phyloP scores from a whole-genome alignment of 1,140 invertebrate genomes.

The Linepithema humile region DNA sequence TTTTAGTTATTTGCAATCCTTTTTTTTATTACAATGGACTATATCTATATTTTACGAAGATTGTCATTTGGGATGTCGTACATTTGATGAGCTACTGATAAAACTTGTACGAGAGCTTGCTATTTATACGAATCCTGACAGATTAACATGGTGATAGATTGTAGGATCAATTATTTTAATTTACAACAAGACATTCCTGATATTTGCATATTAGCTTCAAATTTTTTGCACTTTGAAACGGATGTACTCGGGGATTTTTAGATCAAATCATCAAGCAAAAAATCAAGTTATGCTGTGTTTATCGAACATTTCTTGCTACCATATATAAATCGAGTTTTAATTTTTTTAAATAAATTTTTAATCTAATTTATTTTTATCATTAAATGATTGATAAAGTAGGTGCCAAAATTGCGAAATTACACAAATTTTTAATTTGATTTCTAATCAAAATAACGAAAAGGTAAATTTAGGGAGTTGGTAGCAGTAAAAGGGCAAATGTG shows the following conservation, averaged over 20 bases:
- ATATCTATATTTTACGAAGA: slow-evolving; percentile 39
- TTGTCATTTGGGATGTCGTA: slow-evolving; percentile 38
- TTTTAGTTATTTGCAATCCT: not conserved
- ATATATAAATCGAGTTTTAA: too few species aligned
- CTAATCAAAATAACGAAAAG: too few species aligned
- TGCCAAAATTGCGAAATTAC: too few species aligned
- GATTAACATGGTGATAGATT: slow-evolving; percentile 7
- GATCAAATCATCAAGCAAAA: not conserved
- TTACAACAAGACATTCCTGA: slow-evolving; percentile 30
- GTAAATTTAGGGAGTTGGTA: too few species aligned
- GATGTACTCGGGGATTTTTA: slow-evolving; percentile 6
- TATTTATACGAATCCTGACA: slow-evolving; percentile 12
- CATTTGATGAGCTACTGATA: slow-evolving; percentile 17
- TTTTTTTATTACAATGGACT: slow-evolving; percentile 41
- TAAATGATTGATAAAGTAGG: slow-evolving; percentile 10
- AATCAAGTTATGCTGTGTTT: not conserved
- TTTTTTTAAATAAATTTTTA: too few species aligned
- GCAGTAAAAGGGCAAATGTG: not conserved
- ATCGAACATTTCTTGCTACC: not conserved
- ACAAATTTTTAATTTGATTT: slow-evolving; percentile 12
- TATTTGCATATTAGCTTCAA: slow-evolving; percentile 34
- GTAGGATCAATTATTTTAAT: slow-evolving; percentile 25
- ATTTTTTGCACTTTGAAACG: slow-evolving; percentile 11
- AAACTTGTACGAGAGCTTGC: slow-evolving; percentile 29
- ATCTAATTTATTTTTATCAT: not conserved